phyloP scores from a whole-genome alignment of 2,888 invertebrate species.

The Unio delphinus region DNA sequence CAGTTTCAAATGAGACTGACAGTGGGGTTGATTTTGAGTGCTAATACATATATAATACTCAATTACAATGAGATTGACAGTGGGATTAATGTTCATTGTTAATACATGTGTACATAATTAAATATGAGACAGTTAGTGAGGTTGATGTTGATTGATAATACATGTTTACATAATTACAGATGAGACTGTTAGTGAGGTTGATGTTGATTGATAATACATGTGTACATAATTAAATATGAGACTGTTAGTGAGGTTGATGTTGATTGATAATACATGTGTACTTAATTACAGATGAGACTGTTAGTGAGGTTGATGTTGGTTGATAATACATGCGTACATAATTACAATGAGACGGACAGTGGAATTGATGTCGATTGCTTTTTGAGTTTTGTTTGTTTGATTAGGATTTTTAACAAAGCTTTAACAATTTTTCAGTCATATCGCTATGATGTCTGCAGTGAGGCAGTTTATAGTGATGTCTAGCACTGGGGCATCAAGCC shows the following conservation, averaged over 20 bases:
- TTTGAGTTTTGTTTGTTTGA: too few species aligned
- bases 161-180: constrained; percentile 23
- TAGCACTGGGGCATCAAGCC: too few species aligned
- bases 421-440: too few species aligned
- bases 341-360: too few species aligned
- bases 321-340: too few species aligned
- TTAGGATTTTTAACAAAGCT: too few species aligned
- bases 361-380: too few species aligned
- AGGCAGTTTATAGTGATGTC: too few species aligned
- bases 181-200: constrained; percentile 61
- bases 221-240: background rate
- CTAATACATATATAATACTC: too few species aligned
- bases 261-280: background rate
- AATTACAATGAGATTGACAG: constrained; percentile 1
- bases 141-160: background rate
- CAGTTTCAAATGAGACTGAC: constrained; percentile 1
- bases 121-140: background rate
- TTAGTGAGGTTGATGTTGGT: constrained; percentile 50
- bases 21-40: background rate
- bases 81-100: background rate
- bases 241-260: background rate
- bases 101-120: too few species aligned
- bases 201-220: constrained; percentile 13
- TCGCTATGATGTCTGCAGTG: too few species aligned
- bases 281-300: constrained; percentile 54